Evolutionary conservation across 2,113 vertebrate species (phyloP).

Genomic region (Xerus inauris): DNA sequence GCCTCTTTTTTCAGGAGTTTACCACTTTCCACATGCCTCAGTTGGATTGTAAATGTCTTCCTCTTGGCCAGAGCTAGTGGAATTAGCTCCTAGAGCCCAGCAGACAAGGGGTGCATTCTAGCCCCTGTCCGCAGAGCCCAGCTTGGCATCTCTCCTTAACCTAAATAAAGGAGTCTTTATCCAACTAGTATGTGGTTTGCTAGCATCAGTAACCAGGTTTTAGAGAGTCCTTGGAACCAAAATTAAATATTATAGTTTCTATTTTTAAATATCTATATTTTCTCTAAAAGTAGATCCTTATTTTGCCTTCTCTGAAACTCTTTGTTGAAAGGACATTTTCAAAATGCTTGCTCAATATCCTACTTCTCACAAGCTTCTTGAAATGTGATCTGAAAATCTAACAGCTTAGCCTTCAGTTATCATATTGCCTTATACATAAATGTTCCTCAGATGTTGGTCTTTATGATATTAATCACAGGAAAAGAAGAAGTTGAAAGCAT

Average conservation of each 20-base stretch:
- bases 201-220: not conserved
- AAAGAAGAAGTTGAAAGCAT: not conserved
- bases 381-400: not conserved
- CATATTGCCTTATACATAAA: not conserved
- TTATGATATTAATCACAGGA: not conserved
- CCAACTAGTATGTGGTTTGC: slow-evolving; percentile 37
- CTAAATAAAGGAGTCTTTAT: slow-evolving; percentile 57
- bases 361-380: not conserved
- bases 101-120: not conserved
- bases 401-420: not conserved
- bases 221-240: not conserved
- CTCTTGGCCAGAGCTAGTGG: not conserved
- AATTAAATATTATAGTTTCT: slow-evolving; percentile 47
- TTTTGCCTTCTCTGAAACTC: slow-evolving; percentile 42
- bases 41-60: not conserved
- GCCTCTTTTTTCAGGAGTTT: not conserved
- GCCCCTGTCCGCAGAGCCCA: not conserved
- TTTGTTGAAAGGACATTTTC: slow-evolving; percentile 26
- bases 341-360: not conserved
- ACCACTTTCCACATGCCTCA: not conserved
- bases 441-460: not conserved
- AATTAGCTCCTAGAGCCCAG: not conserved
- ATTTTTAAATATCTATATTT: slow-evolving; percentile 60
- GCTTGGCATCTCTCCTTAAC: slow-evolving; percentile 30
- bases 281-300: slow-evolving; percentile 51